Conservation (phyloP, 2,888 invertebrate genomes). For the Tridacna crocea region DNA sequence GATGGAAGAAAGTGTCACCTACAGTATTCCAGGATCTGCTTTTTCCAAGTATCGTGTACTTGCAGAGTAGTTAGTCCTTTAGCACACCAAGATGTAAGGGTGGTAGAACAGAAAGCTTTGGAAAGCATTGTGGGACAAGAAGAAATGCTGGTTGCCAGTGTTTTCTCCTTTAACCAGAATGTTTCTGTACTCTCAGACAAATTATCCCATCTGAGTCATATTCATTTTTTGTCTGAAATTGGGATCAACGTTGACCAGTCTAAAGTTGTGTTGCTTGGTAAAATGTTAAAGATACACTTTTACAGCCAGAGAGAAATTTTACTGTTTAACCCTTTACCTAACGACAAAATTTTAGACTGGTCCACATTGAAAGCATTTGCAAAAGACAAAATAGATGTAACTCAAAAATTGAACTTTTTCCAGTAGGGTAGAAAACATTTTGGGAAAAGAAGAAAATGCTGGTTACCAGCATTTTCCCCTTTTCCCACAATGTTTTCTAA, state of each 20-base stretch:
- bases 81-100: neutral
- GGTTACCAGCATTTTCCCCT: neutral
- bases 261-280: neutral
- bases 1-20: neutral
- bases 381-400: too few species aligned
- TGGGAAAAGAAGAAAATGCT: slow-evolving; percentile 1
- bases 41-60: slow-evolving; percentile 30
- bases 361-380: too few species aligned
- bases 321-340: too few species aligned
- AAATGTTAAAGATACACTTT: too few species aligned
- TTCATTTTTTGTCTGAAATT: too few species aligned
- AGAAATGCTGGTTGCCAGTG: neutral
- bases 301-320: too few species aligned
- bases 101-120: neutral
- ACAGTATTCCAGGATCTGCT: slow-evolving; percentile 38
- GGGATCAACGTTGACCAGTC: too few species aligned
- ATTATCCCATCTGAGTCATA: too few species aligned
- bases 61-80: neutral
- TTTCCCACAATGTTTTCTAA: neutral
- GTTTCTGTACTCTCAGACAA: too few species aligned
- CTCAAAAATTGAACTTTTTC: too few species aligned
- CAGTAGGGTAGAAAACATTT: neutral
- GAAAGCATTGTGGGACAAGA: neutral
- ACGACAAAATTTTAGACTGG: too few species aligned
- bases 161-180: neutral